phyloP scores from a whole-genome alignment of 2,113 vertebrate species.

The Tupaia tana region DNA sequence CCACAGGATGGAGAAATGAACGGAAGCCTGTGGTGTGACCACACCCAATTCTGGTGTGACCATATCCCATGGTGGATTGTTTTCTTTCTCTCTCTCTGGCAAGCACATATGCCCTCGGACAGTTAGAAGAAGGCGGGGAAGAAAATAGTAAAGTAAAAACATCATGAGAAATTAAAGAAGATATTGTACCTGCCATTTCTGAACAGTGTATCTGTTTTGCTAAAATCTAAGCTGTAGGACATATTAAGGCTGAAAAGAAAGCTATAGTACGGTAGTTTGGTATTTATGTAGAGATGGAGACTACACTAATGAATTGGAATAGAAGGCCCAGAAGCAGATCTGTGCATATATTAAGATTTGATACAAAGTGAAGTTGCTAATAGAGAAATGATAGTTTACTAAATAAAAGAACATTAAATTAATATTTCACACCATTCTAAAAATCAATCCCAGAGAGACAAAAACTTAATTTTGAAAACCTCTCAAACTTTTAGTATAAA shows the following conservation, averaged over 20 bases:
- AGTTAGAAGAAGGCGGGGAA: no score
- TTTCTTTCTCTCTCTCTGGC: no score
- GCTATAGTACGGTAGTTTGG: not conserved
- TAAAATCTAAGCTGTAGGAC: not conserved
- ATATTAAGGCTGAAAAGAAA: conserved; percentile 39
- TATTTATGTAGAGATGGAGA: conserved; percentile 5
- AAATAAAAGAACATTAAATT: not conserved
- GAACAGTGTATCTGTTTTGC: not conserved
- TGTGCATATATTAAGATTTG: not conserved
- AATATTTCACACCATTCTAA: not conserved
- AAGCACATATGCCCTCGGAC: no score
- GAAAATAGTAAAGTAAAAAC: not conserved
- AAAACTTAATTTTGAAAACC: conserved; percentile 5
- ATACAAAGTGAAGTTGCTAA: not conserved
- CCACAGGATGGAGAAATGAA: no score
- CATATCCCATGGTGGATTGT: no score
- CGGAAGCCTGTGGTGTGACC: no score
- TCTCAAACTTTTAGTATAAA: not conserved
- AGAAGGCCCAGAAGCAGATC: not conserved
- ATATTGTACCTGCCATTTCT: not conserved
- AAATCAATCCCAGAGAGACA: not conserved
- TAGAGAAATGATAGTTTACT: not conserved
- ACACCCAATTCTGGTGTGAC: no score
- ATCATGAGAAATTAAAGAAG: not conserved
- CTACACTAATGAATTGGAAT: not conserved